Percentiles rank a stretch among this genome's conserved stretches.
Conservation (phyloP, 2,797 vertebrate species). For the Synanceia verrucosa region DNA sequence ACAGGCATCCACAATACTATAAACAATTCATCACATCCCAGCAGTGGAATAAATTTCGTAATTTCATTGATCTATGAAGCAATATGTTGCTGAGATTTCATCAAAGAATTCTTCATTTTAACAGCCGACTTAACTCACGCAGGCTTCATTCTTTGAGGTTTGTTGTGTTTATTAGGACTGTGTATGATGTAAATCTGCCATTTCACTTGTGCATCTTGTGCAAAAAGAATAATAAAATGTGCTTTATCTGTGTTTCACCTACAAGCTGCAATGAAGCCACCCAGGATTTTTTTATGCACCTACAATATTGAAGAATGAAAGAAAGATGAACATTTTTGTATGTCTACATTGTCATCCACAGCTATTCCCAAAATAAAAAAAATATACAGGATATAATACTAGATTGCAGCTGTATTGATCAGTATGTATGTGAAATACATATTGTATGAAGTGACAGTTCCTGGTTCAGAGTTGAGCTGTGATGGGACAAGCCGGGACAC, state of each 20-base stretch:
- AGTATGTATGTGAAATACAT: neutral
- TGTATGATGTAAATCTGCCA: slow-evolving; percentile 17
- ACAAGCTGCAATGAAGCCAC: slow-evolving; percentile 11
- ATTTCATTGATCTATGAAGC: slow-evolving; percentile 48
- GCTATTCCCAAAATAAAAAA: neutral
- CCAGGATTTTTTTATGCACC: neutral
- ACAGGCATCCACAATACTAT: slow-evolving; percentile 33
- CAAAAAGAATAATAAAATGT: slow-evolving; percentile 18
- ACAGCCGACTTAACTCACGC: neutral
- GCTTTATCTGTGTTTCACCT: neutral
- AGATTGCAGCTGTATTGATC: neutral
- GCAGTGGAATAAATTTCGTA: slow-evolving; percentile 15
- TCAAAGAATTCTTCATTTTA: slow-evolving; percentile 32
- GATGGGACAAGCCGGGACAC: neutral
- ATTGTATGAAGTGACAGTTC: slow-evolving; percentile 11
- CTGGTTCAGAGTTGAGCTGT: slow-evolving; percentile 13
- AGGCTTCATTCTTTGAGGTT: neutral
- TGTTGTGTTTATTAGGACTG: neutral
- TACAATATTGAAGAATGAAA: neutral
- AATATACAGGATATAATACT: neutral
- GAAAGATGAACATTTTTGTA: neutral
- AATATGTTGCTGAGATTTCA: slow-evolving; percentile 45
- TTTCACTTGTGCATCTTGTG: neutral
- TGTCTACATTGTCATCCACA: neutral
- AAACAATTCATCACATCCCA: slow-evolving; percentile 39